phyloP scores from a whole-genome alignment of 2,797 vertebrate species.

The Rhinogobio ventralis region DNA sequence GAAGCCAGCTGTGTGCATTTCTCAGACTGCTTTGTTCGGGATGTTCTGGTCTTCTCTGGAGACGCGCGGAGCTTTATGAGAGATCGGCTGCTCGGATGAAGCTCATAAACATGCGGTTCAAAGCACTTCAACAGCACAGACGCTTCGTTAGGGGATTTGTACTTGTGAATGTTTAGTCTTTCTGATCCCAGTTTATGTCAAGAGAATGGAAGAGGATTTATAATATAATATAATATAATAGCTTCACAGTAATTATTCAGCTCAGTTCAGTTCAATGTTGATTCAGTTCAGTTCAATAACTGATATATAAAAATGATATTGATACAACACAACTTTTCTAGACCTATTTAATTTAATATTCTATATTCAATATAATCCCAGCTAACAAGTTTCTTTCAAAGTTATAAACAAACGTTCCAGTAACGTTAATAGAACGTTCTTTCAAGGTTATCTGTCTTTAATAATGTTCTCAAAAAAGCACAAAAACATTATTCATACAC shows the following conservation, averaged over 20 bases:
- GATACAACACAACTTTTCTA: not conserved
- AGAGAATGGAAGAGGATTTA: not conserved
- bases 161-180: constrained; percentile 1
- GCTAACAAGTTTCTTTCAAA: not conserved
- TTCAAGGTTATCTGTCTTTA: too few species aligned
- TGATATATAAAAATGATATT: not conserved
- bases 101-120: constrained; percentile 29
- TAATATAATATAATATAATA: not conserved
- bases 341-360: not conserved
- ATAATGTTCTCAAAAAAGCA: too few species aligned
- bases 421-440: too few species aligned
- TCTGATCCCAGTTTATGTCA: not conserved
- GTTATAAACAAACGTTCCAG: not conserved
- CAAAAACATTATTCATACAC: too few species aligned
- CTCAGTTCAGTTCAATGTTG: too few species aligned
- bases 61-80: constrained; percentile 33
- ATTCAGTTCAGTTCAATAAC: not conserved
- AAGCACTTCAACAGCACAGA: not conserved
- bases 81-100: constrained; percentile 34
- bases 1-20: constrained; percentile 7
- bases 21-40: not conserved
- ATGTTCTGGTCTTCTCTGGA: constrained; percentile 32
- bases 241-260: too few species aligned
- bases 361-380: not conserved
- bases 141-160: not conserved